Base-by-base conservation (phyloP, 2,888 invertebrate genomes). In the Lasioglossum calceatum region DNA sequence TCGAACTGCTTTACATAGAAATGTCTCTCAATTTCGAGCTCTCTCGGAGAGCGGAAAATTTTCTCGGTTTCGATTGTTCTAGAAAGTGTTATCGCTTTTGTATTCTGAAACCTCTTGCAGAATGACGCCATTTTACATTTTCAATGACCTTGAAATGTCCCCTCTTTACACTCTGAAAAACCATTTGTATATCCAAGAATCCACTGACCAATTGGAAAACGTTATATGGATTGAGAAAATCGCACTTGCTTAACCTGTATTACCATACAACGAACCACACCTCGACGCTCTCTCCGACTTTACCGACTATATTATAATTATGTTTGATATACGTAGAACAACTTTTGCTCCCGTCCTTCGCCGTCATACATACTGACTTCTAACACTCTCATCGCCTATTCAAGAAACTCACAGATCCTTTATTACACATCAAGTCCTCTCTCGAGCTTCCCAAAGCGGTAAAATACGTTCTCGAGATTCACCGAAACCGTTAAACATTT, bases 1-100 rank as follows among this genome's bases (percentile, higher is more conserved):
- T 1, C 23, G 54, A 76, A 81, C 77, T 72, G 50, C 72, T 74
- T 90, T 78, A 19, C 82, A 75, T 12, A 36, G 4, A 79, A 77
- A 70, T 75, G 61, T 58, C 77, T 5, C 58, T 12, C 61, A 8
- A 27, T 67, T 72, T 61, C 39, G 19, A 47, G 47, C 71, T 83
- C 79, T 23, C 39, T 23, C n/a, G 12, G 23, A 23, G 39, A 19
- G 39, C 1, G 12, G 42, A 4, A 36, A 42, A 44, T 54, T 72
- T 32, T 19, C 19, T 32, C 67, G 5, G 16, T 19, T 16, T 8
- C 32, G 36, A 67, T 36, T 19, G 19, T 36, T 36, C 67, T 47
- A 47, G 50, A 8, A 54, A 54, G 50, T 54, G 50, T 23, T 8
- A 23, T 2, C 12, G 44, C 23, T 8, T 54, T 23, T 54, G 23